Percentiles rank a stretch among this genome's conserved stretches.
phyloP scores from a whole-genome alignment of 2,797 vertebrate species.

The Muraenolepis orangiensis region DNA sequence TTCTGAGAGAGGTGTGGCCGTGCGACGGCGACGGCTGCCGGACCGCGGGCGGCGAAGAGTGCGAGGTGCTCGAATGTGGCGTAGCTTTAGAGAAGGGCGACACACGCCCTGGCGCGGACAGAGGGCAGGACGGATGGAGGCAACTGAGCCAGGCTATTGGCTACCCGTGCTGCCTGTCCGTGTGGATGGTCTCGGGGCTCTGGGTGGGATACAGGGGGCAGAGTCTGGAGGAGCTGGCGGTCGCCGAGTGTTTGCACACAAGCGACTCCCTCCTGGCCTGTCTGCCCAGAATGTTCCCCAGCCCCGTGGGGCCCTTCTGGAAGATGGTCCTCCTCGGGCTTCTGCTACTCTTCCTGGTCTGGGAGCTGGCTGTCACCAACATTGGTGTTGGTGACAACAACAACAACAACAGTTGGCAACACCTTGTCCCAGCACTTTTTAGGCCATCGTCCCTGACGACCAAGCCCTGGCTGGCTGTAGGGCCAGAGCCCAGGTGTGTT shows the following conservation, averaged over 20 bases:
- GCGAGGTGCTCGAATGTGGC: neutral
- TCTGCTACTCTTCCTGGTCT: slow-evolving; percentile 19
- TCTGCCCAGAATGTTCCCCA: slow-evolving; percentile 62
- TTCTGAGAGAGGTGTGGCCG: slow-evolving; percentile 38
- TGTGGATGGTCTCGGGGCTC: slow-evolving; percentile 57
- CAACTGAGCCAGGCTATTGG: slow-evolving; percentile 25
- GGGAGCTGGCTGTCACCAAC: neutral
- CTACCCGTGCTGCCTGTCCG: slow-evolving; percentile 69
- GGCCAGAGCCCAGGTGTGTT: slow-evolving; percentile 22
- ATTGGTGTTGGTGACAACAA: neutral
- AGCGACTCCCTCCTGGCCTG: slow-evolving; percentile 61
- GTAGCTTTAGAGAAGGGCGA: neutral
- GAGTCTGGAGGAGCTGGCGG: slow-evolving; percentile 47
- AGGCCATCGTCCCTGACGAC: slow-evolving; percentile 1
- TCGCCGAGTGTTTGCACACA: slow-evolving; percentile 51
- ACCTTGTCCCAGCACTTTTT: neutral
- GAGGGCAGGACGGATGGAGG: neutral
- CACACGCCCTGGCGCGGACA: neutral
- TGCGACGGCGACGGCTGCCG: neutral
- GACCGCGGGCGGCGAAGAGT: too few relatives aligned
- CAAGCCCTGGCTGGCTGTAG: slow-evolving; percentile 1
- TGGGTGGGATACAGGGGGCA: slow-evolving; percentile 42
- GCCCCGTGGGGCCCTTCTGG: slow-evolving; percentile 38
- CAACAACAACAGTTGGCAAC: slow-evolving; percentile 1
- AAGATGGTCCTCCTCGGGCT: slow-evolving; percentile 41